Evolutionary conservation across 2,113 vertebrate genomes (phyloP).

Genomic region (Lathamus discolor): DNA sequence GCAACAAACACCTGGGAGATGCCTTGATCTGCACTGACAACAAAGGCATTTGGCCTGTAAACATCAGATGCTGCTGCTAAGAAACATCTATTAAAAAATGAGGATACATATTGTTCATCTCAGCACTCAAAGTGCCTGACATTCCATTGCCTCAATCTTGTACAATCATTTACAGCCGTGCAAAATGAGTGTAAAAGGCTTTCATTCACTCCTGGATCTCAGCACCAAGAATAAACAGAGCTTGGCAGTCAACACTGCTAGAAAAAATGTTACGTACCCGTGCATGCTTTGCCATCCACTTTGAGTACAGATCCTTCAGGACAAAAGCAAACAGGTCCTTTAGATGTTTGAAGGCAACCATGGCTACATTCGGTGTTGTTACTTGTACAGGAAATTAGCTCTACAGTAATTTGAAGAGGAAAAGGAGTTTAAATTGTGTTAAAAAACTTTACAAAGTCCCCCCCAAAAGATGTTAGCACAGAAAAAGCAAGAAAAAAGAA

Average conservation of each 20-base stretch:
- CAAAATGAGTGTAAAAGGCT: neutral
- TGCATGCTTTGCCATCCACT: conserved; percentile 82
- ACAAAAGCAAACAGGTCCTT: conserved; percentile 84
- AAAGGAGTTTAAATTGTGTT: neutral
- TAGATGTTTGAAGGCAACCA: conserved; percentile 79
- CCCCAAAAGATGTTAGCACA: neutral
- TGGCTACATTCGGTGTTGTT: conserved; percentile 79
- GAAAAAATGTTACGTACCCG: conserved; percentile 72
- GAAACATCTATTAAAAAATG: neutral
- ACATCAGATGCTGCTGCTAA: neutral
- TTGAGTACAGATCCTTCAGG: conserved; percentile 84
- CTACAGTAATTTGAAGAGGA: conserved; percentile 64
- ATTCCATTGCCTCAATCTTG: neutral
- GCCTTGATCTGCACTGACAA: neutral
- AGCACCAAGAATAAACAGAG: neutral
- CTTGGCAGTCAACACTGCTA: neutral
- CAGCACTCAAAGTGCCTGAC: neutral
- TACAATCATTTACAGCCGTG: neutral
- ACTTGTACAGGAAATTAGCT: conserved; percentile 78
- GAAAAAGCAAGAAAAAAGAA: neutral
- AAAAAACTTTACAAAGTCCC: neutral
- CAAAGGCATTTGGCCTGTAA: neutral
- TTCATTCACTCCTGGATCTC: neutral
- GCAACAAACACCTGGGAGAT: neutral
- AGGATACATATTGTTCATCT: neutral